Evolutionary conservation across 1,140 invertebrate genomes (phyloP), one percentile per base, ranked within the genome.

Genomic region (Neocloeon triangulifer): DNA sequence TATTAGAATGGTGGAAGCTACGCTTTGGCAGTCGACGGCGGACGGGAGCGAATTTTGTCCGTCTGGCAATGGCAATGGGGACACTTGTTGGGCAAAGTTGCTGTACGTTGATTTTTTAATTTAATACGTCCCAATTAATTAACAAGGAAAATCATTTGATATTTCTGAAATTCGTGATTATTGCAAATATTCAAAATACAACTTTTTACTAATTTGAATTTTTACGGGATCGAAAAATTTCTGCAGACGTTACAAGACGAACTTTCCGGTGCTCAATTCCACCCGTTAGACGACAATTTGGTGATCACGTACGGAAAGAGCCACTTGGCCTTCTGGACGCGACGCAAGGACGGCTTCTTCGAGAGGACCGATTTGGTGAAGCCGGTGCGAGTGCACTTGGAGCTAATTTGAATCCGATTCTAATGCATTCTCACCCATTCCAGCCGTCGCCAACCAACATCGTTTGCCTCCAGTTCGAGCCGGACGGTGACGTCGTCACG

Each of bases 221-320:
- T n/a, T n/a, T n/a, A n/a, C n/a, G n/a, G n/a, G n/a, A n/a, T n/a
- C n/a, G n/a, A n/a, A n/a, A n/a, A n/a, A n/a, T n/a, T n/a, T n/a
- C n/a, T n/a, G n/a, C n/a, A 81, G 78, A 82, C 76, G 1, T 55
- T 84, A 31, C 78, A 85, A 58, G 81, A 91, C 49, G 79, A 88
- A 42, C 50, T 94, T 13, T 74, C 78, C 1, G 84, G 82, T 0
- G 81, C 79, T 1, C 77, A 80, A 3, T 94, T 92, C 51, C 85
- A 94, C 56, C 88, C 88, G 1, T 55, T 80, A 5, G 86, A 94
- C 44, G 81, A 89, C 48, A 89, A 89, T 57, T 61, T 84, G 9
- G 66, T 95, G 30, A 82, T 95, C 29, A 89, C 82, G 1, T 84
- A 86, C 44, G 89, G 89, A 6, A 82, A 85, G 44, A 78, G 81